phyloP scores from a whole-genome alignment of 2,797 vertebrate genomes.

The Myiothlypis coronata region DNA sequence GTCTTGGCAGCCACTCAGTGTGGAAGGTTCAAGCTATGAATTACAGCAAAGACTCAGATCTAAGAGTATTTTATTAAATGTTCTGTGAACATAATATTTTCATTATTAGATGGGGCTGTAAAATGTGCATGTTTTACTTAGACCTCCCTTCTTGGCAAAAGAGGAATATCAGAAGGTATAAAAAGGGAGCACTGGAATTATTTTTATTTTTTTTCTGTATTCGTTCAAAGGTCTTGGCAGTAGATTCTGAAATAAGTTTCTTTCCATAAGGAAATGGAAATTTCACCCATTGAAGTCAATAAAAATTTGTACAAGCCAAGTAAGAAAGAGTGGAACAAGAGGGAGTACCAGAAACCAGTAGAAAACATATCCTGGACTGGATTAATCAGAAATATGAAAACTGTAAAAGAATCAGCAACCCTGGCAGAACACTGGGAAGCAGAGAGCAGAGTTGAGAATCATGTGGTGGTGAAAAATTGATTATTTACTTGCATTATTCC shows the following conservation, averaged over 20 bases:
- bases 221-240: not conserved
- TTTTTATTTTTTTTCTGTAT: not conserved
- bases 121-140: not conserved
- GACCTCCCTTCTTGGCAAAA: not conserved
- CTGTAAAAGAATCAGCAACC: not conserved
- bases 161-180: not conserved
- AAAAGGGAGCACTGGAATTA: not conserved
- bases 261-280: not conserved
- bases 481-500: conserved; percentile 6
- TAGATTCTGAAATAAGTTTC: not conserved
- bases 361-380: not conserved
- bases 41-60: not conserved
- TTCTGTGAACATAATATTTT: not conserved
- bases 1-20: not conserved
- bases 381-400: not conserved
- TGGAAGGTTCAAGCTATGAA: not conserved
- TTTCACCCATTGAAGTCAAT: not conserved
- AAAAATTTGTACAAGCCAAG: not conserved
- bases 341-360: not conserved
- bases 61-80: not conserved
- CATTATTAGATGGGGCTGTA: not conserved
- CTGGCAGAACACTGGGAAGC: not conserved
- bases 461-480: not conserved
- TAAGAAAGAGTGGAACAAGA: not conserved
- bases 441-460: not conserved